phyloP scores from a whole-genome alignment of 2,797 vertebrate species.

The Enteromius mattozi region DNA sequence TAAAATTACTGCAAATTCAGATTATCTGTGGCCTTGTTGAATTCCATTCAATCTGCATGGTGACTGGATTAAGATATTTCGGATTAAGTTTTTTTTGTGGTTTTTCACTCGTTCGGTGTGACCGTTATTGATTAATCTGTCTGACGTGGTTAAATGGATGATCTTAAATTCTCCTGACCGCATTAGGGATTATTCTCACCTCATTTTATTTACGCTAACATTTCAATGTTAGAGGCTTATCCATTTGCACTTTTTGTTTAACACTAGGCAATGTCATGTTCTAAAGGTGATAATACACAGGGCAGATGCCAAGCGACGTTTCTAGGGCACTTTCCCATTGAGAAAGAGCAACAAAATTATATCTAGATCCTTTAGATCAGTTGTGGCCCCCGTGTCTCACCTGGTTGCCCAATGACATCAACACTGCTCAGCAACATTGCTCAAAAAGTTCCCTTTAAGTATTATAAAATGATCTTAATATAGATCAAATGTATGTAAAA shows the following conservation, averaged over 20 bases:
- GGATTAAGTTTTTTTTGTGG: constrained; percentile 34
- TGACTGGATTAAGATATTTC: constrained; percentile 40
- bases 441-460: background rate
- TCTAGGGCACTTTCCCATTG: background rate
- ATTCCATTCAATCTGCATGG: constrained; percentile 44
- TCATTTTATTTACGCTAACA: constrained; percentile 30
- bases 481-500: background rate
- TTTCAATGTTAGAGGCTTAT: background rate
- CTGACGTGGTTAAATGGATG: constrained; percentile 8
- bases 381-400: background rate
- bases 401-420: background rate
- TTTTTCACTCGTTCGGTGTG: background rate
- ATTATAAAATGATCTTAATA: background rate
- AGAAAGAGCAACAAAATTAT: background rate
- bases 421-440: background rate
- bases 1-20: constrained; percentile 48
- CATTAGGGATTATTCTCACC: constrained; percentile 11
- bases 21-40: constrained; percentile 14
- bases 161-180: constrained; percentile 40
- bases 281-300: background rate
- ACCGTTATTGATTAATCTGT: constrained; percentile 18
- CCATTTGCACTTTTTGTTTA: constrained; percentile 1
- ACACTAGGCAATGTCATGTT: background rate
- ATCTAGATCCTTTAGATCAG: background rate
- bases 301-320: background rate